Conservation (phyloP, 2,797 vertebrate genomes). For the Champsocephalus gunnari region DNA sequence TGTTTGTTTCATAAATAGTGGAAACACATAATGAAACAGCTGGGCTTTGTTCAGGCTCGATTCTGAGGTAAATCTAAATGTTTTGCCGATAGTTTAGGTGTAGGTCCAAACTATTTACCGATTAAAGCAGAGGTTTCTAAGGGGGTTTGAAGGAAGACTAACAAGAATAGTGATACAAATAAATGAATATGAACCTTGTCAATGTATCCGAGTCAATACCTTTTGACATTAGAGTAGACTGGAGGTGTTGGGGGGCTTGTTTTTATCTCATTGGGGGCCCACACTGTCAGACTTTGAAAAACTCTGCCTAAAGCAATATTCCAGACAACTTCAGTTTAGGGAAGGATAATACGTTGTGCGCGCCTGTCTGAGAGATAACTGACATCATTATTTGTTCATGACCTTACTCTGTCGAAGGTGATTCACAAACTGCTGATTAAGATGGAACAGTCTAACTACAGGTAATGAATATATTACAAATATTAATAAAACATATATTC, state of each 20-base stretch:
- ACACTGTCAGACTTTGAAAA: neutral
- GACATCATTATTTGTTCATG: slow-evolving; percentile 1
- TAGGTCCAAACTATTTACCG: slow-evolving; percentile 9
- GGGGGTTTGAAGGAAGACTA: neutral
- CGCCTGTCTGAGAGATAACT: slow-evolving; percentile 10
- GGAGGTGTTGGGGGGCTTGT: no score
- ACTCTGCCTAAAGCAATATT: neutral
- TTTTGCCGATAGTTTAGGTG: slow-evolving; percentile 13
- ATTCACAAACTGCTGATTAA: neutral
- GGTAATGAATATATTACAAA: neutral
- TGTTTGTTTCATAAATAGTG: slow-evolving; percentile 23
- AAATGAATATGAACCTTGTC: neutral
- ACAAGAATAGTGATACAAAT: neutral
- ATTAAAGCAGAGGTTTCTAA: neutral
- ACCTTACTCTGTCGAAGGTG: slow-evolving; percentile 6
- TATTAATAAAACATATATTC: neutral
- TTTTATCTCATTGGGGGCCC: no score
- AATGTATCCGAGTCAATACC: neutral
- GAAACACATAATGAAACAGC: slow-evolving; percentile 12
- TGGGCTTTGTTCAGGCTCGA: slow-evolving; percentile 1
- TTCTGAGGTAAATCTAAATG: neutral
- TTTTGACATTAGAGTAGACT: neutral
- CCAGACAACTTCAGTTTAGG: neutral
- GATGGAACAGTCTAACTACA: neutral
- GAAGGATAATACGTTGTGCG: neutral